A percentile compares a stretch with the other conserved stretches of the same genome.
Evolutionary conservation across 2,113 vertebrate species (phyloP).

Genomic region (Athene noctua): DNA sequence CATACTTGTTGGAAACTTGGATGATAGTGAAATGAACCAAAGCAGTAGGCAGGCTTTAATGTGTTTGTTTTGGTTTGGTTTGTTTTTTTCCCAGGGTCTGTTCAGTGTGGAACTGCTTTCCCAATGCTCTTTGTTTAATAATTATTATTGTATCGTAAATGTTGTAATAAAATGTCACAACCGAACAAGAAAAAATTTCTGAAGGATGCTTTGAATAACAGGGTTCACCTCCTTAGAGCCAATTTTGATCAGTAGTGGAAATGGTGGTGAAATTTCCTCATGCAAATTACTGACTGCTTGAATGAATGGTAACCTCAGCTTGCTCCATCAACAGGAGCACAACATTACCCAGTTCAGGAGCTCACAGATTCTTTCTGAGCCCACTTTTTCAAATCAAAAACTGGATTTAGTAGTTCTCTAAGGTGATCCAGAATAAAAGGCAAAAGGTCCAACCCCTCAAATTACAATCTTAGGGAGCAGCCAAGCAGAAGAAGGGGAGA

Average conservation of each 20-base stretch:
- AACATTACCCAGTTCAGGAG: background rate
- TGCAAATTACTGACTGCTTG: background rate
- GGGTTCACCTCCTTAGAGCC: background rate
- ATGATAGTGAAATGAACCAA: background rate
- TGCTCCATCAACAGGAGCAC: accelerated
- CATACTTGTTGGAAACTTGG: background rate
- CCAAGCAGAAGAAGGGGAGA: background rate
- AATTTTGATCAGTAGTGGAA: background rate
- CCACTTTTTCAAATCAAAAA: background rate
- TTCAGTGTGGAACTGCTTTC: background rate
- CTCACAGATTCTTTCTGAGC: background rate
- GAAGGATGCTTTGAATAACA: background rate
- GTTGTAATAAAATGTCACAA: background rate
- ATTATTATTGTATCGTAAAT: background rate
- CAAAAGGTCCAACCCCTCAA: background rate
- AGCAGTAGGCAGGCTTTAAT: background rate
- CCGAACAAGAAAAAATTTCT: background rate
- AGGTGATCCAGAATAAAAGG: background rate
- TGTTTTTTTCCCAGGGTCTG: background rate
- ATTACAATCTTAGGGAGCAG: background rate
- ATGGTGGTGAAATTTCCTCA: background rate
- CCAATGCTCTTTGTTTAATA: background rate
- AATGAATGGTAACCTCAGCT: background rate
- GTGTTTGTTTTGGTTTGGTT: background rate
- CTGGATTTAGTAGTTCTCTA: background rate